Percentiles rank a stretch among this genome's conserved stretches.
Evolutionary conservation across 1,140 invertebrate species (phyloP).

Genomic region (Drosophila paulistorum): DNA sequence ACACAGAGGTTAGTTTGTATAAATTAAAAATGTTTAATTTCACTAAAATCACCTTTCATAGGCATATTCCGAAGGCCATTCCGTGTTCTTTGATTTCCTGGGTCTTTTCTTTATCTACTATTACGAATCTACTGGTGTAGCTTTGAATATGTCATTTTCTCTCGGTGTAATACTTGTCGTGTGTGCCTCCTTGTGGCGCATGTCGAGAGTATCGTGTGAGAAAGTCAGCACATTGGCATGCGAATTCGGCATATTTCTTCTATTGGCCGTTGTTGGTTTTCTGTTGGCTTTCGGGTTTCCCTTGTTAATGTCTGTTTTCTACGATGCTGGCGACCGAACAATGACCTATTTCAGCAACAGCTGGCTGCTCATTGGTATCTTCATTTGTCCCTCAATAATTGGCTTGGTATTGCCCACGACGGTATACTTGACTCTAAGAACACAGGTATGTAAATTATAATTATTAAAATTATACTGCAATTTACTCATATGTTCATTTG

Average conservation of each 20-base stretch:
- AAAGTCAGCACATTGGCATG: slow-evolving; percentile 38
- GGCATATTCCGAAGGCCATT: slow-evolving; percentile 83
- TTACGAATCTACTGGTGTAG: slow-evolving; percentile 85
- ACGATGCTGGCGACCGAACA: slow-evolving; percentile 83
- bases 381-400: slow-evolving; percentile 84
- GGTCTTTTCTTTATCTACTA: slow-evolving; percentile 89
- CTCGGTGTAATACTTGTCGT: slow-evolving; percentile 79
- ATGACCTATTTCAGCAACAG: slow-evolving; percentile 89
- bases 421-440: slow-evolving; percentile 56
- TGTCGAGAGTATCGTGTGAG: slow-evolving; percentile 42
- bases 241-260: slow-evolving; percentile 59
- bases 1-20: slow-evolving; percentile 62
- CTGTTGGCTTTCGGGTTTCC: slow-evolving; percentile 83
- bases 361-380: slow-evolving; percentile 86
- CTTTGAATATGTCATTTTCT: slow-evolving; percentile 85
- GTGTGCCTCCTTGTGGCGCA: slow-evolving; percentile 78
- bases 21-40: slow-evolving; percentile 75
- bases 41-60: slow-evolving; percentile 49
- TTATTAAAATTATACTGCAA: neutral
- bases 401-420: slow-evolving; percentile 55
- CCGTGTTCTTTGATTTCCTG: slow-evolving; percentile 92
- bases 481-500: neutral
- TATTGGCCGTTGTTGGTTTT: slow-evolving; percentile 57
- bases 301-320: slow-evolving; percentile 84
- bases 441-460: slow-evolving; percentile 84